Evolutionary conservation across 2,888 invertebrate genomes (phyloP).

Genomic region (Brachylomia viminalis): DNA sequence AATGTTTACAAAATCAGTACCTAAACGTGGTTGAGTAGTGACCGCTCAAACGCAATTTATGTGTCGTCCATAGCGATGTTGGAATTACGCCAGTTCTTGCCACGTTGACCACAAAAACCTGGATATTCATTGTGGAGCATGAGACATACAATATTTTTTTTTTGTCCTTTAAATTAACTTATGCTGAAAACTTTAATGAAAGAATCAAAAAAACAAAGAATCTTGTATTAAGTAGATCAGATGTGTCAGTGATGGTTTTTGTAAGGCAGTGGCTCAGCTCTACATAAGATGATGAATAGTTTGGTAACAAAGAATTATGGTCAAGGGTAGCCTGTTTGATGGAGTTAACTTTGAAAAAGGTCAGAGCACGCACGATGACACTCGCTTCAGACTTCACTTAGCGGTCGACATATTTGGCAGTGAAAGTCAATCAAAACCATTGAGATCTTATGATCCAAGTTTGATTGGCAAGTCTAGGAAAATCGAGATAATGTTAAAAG

Average conservation of each 20-base stretch:
- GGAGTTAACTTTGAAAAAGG: background rate
- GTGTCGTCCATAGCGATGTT: slow-evolving; percentile 69
- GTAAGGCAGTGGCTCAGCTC: background rate
- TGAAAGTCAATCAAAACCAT: background rate
- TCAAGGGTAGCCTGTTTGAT: background rate
- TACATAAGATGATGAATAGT: background rate
- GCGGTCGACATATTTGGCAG: background rate
- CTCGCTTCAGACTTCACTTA: background rate
- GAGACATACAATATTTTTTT: slow-evolving; percentile 46
- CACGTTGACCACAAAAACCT: slow-evolving; percentile 65
- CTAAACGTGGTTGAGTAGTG: slow-evolving; percentile 60
- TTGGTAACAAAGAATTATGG: slow-evolving; percentile 11
- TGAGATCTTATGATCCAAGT: background rate
- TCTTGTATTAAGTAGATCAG: background rate
- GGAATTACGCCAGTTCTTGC: slow-evolving; percentile 76
- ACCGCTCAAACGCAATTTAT: slow-evolving; percentile 67
- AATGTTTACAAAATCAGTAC: slow-evolving; percentile 66
- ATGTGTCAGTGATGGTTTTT: slow-evolving; percentile 5
- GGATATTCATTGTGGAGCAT: slow-evolving; percentile 62
- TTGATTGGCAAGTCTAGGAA: slow-evolving; percentile 5
- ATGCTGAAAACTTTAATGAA: slow-evolving; percentile 32
- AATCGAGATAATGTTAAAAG: background rate
- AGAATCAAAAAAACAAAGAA: slow-evolving; percentile 20
- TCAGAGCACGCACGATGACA: background rate
- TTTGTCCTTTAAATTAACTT: slow-evolving; percentile 35